Base-by-base conservation (phyloP, 1,140 invertebrate species). In the Apis florea region DNA sequence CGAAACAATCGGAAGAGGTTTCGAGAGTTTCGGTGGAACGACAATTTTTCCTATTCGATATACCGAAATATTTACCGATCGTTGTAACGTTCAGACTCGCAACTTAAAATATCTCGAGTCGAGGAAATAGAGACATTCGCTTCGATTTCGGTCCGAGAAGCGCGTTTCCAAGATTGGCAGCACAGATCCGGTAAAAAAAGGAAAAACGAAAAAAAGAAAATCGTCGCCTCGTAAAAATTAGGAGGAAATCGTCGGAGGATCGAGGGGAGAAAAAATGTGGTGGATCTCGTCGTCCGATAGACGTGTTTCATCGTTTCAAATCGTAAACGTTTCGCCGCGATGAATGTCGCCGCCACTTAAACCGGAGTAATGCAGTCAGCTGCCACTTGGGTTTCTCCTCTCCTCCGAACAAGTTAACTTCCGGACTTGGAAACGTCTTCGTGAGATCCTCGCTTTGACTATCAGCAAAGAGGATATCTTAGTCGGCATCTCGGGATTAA, bases 401-500 rank as follows among this genome's bases (percentile, higher is more conserved):
- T 77, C 71, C 31, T 40, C 77, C 73, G 68, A 51, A 81, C 85
- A 81, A 87, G 82, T 87, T 85, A 87, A 86, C 85, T 88, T 88
- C 82, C 74, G 85, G 54, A 63, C 71, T 77, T 76, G 74, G 77
- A 86, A n/a, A 70, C 85, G 85, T 77, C 83, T 86, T 78, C 81
- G 61, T 83, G 76, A 59, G 70, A 86, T 86, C 82, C 85, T 75
- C 83, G 49, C 81, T 87, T 89, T 88, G 90, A 87, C 83, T 86
- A 89, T 89, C 85, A 66, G 72, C 80, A 85, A 85, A 85, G 85
- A 83, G 71, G 83, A 90, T 90, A 90, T 90, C 87, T 83, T 82
- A 77, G 83, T 86, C 76, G 78, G 83, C 85, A 84, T 88, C 73
- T 86, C 75, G 54, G 83, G 87, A 91, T 91, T 91, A 91, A 91